These are phyloP conservation scores for Axis porcinus DNA, from an alignment of 2,113 vertebrate species.

Conservation along the genomic window DNA sequence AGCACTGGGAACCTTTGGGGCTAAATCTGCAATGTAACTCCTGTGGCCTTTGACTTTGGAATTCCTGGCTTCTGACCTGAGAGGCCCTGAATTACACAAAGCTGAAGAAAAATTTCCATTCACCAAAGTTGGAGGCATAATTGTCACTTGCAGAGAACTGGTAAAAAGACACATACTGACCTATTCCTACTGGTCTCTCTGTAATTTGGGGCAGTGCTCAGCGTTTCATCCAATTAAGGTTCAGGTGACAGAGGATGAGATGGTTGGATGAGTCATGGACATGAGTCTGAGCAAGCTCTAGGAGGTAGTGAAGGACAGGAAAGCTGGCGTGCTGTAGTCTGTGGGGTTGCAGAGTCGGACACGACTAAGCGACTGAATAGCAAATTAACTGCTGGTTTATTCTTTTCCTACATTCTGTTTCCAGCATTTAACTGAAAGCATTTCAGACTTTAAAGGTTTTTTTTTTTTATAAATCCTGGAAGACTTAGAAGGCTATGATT, in stretches of 20 bases:
- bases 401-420: not conserved
- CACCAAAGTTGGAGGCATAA: not conserved
- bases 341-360: not conserved
- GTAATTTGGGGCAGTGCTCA: not conserved
- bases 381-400: not conserved
- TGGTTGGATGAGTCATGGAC: not conserved
- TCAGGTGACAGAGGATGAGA: not conserved
- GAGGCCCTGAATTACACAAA: not conserved
- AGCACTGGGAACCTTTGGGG: not conserved
- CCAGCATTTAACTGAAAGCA: not conserved
- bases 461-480: not conserved
- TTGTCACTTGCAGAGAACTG: not conserved
- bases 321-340: not conserved
- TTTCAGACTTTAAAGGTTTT: not conserved
- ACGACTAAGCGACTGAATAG: not conserved
- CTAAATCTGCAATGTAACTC: not conserved
- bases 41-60: not conserved
- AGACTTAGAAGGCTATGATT: not conserved
- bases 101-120: slow-evolving; percentile 48
- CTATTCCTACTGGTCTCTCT: not conserved
- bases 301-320: not conserved
- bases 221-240: not conserved
- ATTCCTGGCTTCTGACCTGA: slow-evolving; percentile 22
- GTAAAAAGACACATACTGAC: not conserved
- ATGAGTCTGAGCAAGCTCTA: not conserved